phyloP scores from a whole-genome alignment of 2,797 vertebrate species.

The Cirrhinus mrigala region DNA sequence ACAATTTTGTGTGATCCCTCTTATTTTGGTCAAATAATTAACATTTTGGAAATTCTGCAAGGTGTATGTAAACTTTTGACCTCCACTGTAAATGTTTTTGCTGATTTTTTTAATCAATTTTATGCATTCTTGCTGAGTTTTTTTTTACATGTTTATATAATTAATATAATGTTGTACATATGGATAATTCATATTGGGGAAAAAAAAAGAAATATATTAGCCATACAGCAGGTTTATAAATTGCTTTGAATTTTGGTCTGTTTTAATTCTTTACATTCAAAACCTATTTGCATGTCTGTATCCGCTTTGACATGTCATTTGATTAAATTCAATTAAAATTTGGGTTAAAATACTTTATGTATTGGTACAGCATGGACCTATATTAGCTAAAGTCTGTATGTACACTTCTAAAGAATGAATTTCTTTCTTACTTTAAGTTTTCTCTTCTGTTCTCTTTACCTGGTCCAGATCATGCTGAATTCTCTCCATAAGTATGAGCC shows the following conservation, averaged over 20 bases:
- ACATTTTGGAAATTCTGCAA: too few species aligned
- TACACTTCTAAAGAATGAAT: not conserved
- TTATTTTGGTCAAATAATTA: too few species aligned
- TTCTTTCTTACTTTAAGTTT: not conserved
- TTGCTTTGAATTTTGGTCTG: not conserved
- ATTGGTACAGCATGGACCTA: not conserved
- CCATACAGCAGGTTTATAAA: not conserved
- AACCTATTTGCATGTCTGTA: not conserved
- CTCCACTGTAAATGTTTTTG: too few species aligned
- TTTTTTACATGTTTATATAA: not conserved
- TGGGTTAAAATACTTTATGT: not conserved
- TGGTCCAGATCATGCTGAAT: constrained; percentile 91
- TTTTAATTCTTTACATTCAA: not conserved
- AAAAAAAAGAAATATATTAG: not conserved
- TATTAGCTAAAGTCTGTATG: not conserved
- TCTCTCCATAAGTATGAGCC: constrained; percentile 96
- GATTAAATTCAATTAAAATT: not conserved
- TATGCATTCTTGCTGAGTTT: too few species aligned
- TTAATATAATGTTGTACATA: not conserved
- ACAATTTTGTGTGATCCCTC: too few species aligned
- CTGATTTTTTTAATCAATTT: too few species aligned
- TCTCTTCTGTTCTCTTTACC: constrained; percentile 25
- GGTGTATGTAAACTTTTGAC: too few species aligned
- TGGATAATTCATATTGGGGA: not conserved
- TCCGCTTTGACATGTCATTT: not conserved